Base-by-base conservation (phyloP, 2,888 invertebrate species). In the Hydrotaea diabolus region DNA sequence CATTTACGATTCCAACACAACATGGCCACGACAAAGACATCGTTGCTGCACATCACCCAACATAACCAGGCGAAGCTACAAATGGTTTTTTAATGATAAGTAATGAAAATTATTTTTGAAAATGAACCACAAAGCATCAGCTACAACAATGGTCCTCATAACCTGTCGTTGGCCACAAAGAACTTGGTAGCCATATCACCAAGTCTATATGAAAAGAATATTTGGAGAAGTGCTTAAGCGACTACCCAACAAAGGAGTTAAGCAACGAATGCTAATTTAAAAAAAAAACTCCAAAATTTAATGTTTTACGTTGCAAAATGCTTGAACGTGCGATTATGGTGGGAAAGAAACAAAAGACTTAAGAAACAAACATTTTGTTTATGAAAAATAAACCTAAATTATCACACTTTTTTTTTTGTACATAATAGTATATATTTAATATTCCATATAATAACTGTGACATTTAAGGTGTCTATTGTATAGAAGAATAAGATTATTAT, bases 31-130 rank as follows among this genome's bases (percentile, higher is more conserved):
- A 64, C 39, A 7, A 15, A 7, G 7, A 64, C 31, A 13, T 26
- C 5, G 59, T 23, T 17, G 64, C 19, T 31, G 59, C 57, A 55
- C 31, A 55, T 19, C 49, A 57, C 17, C 36, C 15, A 36, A 57
- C n/a, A 23, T 21, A 53, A 69, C 43, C 69, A 85, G 74, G 82
- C 85, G 73, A 73, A 85, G 73, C 82, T 78, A 77, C 82, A 84
- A 86, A 83, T 83, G 79, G 39, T 36, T 83, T 83, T 86, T 86
- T 86, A 86, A 86, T 83, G 83, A 86, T 79, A 81, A 79, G 81
- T 71, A 83, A 74, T 78, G 77, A 75, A 77, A 62, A 39, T 74
- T 74, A 79, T 72, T 75, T 69, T 46, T 36, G 17, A 46, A 31
- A 69, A 69, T 69, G 69, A 69, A 69, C 69, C 69, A 69, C 17